Evolutionary conservation across 1,140 invertebrate species (phyloP).

Genomic region (Drosophila albomicans): DNA sequence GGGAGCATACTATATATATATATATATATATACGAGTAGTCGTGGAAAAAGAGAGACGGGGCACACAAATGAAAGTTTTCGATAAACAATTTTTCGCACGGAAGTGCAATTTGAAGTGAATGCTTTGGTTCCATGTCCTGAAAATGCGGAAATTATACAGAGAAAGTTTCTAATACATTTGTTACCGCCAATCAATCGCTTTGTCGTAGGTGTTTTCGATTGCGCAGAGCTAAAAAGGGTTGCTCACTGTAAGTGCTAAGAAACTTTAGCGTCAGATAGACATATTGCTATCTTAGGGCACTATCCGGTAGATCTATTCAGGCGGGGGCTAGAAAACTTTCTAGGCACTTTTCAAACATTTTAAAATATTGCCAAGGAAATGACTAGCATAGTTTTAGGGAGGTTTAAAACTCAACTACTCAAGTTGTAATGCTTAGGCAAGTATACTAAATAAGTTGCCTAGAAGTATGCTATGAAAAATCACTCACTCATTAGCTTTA

Average conservation of each 20-base stretch:
- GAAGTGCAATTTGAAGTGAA: conserved; percentile 82
- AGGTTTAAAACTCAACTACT: background rate
- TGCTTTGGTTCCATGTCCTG: conserved; percentile 49
- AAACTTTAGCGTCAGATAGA: conserved; percentile 51
- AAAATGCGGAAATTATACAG: conserved; percentile 81
- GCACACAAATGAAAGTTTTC: conserved; percentile 63
- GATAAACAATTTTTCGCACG: conserved; percentile 83
- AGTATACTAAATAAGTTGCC: background rate
- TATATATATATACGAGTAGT: no score
- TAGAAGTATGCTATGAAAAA: conserved; percentile 3
- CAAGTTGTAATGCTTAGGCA: background rate
- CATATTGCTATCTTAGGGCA: conserved; percentile 19
- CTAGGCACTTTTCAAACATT: background rate
- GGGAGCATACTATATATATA: background rate
- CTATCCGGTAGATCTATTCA: background rate
- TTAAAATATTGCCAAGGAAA: background rate
- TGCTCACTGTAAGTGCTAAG: background rate
- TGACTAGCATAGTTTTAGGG: background rate
- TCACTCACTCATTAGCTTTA: background rate
- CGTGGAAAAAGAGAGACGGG: background rate
- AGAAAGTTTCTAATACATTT: conserved; percentile 80
- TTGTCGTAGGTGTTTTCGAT: conserved; percentile 31
- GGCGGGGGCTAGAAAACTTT: background rate
- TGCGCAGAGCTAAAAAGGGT: background rate
- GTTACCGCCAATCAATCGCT: conserved; percentile 73